phyloP scores from a whole-genome alignment of 2,888 invertebrate species.

The Asteroscopus sphinx region DNA sequence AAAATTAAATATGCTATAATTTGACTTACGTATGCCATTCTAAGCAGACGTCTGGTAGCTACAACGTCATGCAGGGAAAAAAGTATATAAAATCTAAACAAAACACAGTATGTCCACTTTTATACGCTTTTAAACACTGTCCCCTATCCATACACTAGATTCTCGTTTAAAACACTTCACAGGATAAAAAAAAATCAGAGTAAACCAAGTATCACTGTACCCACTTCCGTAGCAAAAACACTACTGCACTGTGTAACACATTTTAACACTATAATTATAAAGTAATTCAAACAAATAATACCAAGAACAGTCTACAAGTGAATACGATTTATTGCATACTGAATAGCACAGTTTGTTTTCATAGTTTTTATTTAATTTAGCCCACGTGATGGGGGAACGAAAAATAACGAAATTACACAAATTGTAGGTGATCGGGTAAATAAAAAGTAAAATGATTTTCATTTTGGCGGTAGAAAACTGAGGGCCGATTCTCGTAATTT shows the following conservation, averaged over 20 bases:
- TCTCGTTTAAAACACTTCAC: neutral
- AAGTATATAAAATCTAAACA: no score
- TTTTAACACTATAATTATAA: slow-evolving; percentile 31
- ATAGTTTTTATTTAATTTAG: slow-evolving; percentile 32
- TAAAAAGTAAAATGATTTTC: no score
- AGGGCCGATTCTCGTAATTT: no score
- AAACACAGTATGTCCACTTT: no score
- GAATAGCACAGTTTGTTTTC: slow-evolving; percentile 31
- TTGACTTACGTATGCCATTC: no score
- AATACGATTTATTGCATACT: slow-evolving; percentile 30
- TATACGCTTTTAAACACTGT: no score
- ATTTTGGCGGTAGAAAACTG: no score
- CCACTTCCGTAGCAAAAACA: neutral
- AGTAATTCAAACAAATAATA: slow-evolving; percentile 8
- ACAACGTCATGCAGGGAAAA: no score
- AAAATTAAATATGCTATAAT: no score
- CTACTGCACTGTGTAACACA: slow-evolving; percentile 18
- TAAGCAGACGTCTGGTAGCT: no score
- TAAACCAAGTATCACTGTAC: neutral
- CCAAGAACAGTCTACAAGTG: slow-evolving; percentile 8
- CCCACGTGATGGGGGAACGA: slow-evolving; percentile 7
- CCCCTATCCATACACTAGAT: no score
- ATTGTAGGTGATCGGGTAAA: neutral
- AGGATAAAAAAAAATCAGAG: neutral
- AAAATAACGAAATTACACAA: slow-evolving; percentile 2